Percentiles rank a stretch among this genome's conserved stretches.
phyloP scores from a whole-genome alignment of 2,113 vertebrate species.

The Malurus cyaneus region DNA sequence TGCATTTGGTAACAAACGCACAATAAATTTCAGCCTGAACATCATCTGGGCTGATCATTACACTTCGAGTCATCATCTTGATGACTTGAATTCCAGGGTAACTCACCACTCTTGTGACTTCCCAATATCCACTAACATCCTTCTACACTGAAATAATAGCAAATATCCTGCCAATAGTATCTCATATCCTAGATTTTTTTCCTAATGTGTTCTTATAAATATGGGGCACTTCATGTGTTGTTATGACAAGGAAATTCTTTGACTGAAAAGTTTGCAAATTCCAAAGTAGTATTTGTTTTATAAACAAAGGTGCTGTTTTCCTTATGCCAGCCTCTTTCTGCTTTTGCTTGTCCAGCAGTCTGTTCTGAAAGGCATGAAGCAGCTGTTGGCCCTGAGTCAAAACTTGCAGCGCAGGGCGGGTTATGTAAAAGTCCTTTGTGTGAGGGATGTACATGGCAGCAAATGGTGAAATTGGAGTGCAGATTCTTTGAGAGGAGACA shows the following conservation, averaged over 20 bases:
- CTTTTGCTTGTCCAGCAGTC: slow-evolving; percentile 59
- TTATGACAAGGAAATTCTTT: slow-evolving; percentile 62
- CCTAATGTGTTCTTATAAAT: background rate
- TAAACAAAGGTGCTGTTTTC: slow-evolving; percentile 51
- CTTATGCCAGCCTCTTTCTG: slow-evolving; percentile 45
- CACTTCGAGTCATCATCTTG: background rate
- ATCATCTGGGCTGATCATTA: background rate
- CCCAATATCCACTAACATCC: background rate
- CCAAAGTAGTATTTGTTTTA: slow-evolving; percentile 45
- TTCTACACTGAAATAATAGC: background rate
- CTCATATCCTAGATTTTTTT: background rate
- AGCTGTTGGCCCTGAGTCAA: slow-evolving; percentile 69
- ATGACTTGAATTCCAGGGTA: background rate
- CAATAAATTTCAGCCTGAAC: slow-evolving; percentile 20
- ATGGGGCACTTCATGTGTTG: slow-evolving; percentile 15
- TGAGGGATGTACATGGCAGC: slow-evolving; percentile 44
- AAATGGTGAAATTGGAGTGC: slow-evolving; percentile 18
- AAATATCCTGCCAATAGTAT: background rate
- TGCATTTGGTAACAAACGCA: slow-evolving; percentile 12
- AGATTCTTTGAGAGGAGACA: slow-evolving; percentile 12
- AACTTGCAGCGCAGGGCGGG: slow-evolving; percentile 48
- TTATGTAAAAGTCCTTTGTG: slow-evolving; percentile 72
- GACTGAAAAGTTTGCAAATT: slow-evolving; percentile 44
- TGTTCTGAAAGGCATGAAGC: slow-evolving; percentile 68
- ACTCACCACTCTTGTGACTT: background rate